A percentile compares a stretch with the other conserved stretches of the same genome.
phyloP scores from a whole-genome alignment of 1,140 invertebrate genomes.

The Asobara japonica region DNA sequence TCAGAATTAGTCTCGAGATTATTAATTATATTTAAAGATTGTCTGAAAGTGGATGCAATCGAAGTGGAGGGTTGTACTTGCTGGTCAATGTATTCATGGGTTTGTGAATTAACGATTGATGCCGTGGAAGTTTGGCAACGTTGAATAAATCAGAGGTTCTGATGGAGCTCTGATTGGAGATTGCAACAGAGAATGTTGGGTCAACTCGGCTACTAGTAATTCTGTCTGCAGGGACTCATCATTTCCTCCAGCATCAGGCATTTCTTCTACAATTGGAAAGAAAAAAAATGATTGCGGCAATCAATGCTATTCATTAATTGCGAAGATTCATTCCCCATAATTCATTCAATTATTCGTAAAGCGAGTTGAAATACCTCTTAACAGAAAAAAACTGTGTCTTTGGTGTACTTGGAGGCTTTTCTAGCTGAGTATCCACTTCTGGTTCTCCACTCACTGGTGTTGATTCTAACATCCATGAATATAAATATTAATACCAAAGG shows the following conservation, averaged over 20 bases:
- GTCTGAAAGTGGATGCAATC: background rate
- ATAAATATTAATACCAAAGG: too few relatives aligned
- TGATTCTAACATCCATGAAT: too few relatives aligned
- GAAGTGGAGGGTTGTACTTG: background rate
- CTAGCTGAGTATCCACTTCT: too few relatives aligned
- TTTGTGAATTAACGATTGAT: background rate
- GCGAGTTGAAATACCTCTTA: too few relatives aligned
- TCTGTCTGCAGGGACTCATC: background rate
- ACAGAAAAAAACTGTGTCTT: too few relatives aligned
- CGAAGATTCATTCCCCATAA: too few relatives aligned
- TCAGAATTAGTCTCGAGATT: too few relatives aligned
- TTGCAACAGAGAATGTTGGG: background rate
- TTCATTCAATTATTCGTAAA: too few relatives aligned
- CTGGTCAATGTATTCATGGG: background rate
- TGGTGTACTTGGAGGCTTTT: too few relatives aligned
- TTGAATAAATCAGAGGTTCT: background rate
- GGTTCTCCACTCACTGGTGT: too few relatives aligned
- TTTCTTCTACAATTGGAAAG: background rate
- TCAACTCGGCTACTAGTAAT: background rate
- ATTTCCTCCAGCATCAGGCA: background rate
- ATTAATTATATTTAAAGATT: background rate
- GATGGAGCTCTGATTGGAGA: background rate
- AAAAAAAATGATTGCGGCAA: background rate
- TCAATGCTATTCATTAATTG: too few relatives aligned
- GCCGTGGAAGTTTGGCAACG: too few relatives aligned